phyloP scores from a whole-genome alignment of 2,888 invertebrate species.

The Clepsis dumicolana region DNA sequence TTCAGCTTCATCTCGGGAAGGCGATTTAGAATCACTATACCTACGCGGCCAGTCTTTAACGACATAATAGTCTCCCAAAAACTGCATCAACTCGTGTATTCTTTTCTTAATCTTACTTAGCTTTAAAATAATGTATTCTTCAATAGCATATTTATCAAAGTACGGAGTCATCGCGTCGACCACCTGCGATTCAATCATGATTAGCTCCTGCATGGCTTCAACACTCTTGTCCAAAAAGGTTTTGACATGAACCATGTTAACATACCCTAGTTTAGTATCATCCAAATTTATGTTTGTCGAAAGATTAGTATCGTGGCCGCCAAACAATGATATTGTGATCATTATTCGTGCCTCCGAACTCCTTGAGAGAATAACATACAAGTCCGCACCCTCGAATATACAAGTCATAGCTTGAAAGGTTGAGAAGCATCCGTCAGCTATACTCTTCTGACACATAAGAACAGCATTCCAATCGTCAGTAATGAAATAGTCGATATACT shows the following conservation, averaged over 20 bases:
- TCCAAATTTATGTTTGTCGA: not conserved
- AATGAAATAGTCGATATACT: not conserved
- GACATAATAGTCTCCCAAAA: constrained; percentile 47
- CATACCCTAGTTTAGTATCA: constrained; percentile 11
- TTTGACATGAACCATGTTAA: constrained; percentile 23
- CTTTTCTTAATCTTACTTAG: constrained; percentile 46
- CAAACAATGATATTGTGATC: not conserved
- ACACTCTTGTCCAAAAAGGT: constrained; percentile 44
- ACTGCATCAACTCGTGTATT: constrained; percentile 45
- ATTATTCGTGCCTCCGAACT: not conserved
- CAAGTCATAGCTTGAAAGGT: not conserved
- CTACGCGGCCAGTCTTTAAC: constrained; percentile 49
- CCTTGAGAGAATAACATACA: not conserved
- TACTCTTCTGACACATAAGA: not conserved
- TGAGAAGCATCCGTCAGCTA: not conserved
- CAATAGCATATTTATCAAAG: constrained; percentile 53
- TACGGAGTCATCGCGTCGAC: constrained; percentile 50
- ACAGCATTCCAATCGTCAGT: not conserved
- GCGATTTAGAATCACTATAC: constrained; percentile 2
- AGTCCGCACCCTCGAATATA: not conserved
- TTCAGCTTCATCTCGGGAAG: not conserved
- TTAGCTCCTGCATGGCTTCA: constrained; percentile 47
- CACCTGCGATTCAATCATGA: constrained; percentile 48
- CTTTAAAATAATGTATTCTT: constrained; percentile 59
- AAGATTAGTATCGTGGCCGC: not conserved